Evolutionary conservation across 2,113 vertebrate species (phyloP).

Genomic region (Dicentrarchus labrax): DNA sequence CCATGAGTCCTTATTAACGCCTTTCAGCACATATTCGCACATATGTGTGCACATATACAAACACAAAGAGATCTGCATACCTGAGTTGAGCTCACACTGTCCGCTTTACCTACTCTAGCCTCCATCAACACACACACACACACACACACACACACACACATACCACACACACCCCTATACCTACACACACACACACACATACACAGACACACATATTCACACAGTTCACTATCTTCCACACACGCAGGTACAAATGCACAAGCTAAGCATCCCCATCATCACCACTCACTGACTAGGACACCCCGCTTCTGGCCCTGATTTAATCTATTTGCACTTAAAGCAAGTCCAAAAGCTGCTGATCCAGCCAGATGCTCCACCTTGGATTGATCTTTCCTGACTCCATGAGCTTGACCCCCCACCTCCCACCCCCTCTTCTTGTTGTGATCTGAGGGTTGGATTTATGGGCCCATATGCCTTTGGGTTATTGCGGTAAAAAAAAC

Average conservation of each 20-base stretch:
- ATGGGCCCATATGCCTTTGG: not conserved
- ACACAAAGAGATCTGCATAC: constrained; percentile 3
- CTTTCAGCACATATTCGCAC: constrained; percentile 15
- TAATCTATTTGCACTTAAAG: constrained; percentile 73
- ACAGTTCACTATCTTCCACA: no score
- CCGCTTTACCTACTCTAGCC: not conserved
- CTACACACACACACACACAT: not conserved
- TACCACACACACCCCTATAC: no score
- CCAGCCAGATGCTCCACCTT: constrained; percentile 65
- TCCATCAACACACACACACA: not conserved
- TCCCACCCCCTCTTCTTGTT: not conserved
- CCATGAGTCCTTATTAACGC: constrained; percentile 48
- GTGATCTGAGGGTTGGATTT: constrained; percentile 49
- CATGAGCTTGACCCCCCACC: constrained; percentile 27
- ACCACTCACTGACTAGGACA: constrained; percentile 39
- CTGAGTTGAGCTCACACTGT: not conserved
- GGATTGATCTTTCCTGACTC: constrained; percentile 68
- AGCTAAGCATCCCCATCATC: constrained; percentile 28
- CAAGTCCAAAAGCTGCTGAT: constrained; percentile 73
- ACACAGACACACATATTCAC: not conserved
- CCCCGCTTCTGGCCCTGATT: constrained; percentile 59
- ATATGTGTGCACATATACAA: constrained; percentile 7
- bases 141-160: constrained; percentile 12
- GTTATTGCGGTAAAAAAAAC: not conserved
- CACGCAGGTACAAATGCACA: constrained; percentile 5